Evolutionary conservation across 1,140 invertebrate genomes (phyloP), one percentile per base, ranked within the genome.

Genomic region (Centruroides sculpturatus): DNA sequence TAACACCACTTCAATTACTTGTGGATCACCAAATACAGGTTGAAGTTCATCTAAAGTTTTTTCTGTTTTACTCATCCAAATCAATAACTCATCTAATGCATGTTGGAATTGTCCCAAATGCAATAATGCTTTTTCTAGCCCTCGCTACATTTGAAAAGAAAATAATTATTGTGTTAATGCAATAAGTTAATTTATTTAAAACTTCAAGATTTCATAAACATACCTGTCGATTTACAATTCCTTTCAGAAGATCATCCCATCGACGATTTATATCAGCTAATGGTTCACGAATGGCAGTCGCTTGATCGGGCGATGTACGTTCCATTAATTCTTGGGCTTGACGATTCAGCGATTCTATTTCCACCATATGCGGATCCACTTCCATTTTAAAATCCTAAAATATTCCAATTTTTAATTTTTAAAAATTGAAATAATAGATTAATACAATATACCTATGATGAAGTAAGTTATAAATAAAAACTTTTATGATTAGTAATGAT

Each of bases 41-140:
- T 85, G 87, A 3, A 95, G 75, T 56, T 92, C 86, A 70, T 95
- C 89, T 23, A 98, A 72, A 0, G 87, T 91, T 54, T 71, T 69
- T 65, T 92, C 86, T 0, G 90, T 96, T 67, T 85, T 85, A 59
- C 86, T 83, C 59, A 98, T 93, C 95, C 96, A 99, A 12, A 89
- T 83, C 7, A 95, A 74, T 5, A 98, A 77, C 71, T 99, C 95
- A 68, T 90, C 85, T 8, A 97, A 78, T 6, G 95, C 93, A 73
- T 97, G 93, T 72, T 98, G 91, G 81, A 99, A 92, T 76, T 99
- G 93, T 9, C 96, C 96, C 7, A 98, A 81, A 64, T 90, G 83
- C 4, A 99, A 61, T 1, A 99, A 77, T 5, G 92, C 90, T 68
- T 92, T 84, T 72, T 99, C 94, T 54, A 99, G 74, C 66, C 93